Conservation (phyloP, 1,140 invertebrate species). For the Drosophila orosa region DNA sequence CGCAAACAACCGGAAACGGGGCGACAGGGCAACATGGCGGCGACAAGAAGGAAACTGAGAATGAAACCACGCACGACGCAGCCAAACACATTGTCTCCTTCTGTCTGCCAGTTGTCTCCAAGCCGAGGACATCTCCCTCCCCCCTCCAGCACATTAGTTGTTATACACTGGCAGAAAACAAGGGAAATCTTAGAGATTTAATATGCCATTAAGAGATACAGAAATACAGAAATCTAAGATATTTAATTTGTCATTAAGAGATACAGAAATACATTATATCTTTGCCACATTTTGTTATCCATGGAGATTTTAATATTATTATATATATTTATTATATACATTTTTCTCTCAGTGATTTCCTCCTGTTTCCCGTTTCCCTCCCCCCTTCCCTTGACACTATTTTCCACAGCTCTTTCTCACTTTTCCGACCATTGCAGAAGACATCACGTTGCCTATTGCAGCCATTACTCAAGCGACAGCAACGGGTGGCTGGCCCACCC, state of each 20-base stretch:
- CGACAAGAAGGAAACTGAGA: conserved; percentile 33
- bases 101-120: conserved; percentile 30
- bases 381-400: not conserved
- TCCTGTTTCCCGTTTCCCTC: not conserved
- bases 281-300: not conserved
- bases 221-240: too few species aligned
- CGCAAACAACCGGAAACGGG: conserved; percentile 10
- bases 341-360: not conserved
- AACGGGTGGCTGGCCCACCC: conserved; percentile 29
- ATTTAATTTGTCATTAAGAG: too few species aligned
- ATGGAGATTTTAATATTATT: not conserved
- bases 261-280: not conserved
- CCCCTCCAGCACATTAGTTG: not conserved
- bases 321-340: not conserved
- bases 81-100: conserved; percentile 40
- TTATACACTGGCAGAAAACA: conserved; percentile 6
- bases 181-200: too few species aligned
- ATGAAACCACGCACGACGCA: conserved; percentile 52
- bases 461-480: conserved; percentile 49
- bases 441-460: conserved; percentile 50
- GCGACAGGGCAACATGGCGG: not conserved
- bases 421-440: conserved; percentile 26
- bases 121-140: not conserved
- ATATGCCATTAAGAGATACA: too few species aligned
- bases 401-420: conserved; percentile 11